Percentiles rank a stretch among this genome's conserved stretches.
phyloP scores from a whole-genome alignment of 2,113 vertebrate species.

The Notechis scutatus region DNA sequence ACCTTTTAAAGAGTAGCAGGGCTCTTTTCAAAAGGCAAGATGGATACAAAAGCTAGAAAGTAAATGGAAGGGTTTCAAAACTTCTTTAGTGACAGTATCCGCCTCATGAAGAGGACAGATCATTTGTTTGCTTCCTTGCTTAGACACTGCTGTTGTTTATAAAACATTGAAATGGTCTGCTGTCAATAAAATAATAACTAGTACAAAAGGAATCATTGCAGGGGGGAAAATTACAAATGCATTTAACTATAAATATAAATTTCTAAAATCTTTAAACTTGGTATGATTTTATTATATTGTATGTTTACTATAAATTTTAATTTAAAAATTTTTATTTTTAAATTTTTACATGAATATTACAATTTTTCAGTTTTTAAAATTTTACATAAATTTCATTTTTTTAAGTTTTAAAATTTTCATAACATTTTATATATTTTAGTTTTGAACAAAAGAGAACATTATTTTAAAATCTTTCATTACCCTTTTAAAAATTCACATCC shows the following conservation, averaged over 20 bases:
- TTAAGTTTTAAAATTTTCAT: too few species aligned
- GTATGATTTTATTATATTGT: too few species aligned
- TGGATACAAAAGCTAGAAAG: not conserved
- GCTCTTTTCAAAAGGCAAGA: constrained; percentile 23
- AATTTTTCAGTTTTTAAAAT: too few species aligned
- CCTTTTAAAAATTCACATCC: too few species aligned
- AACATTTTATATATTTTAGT: too few species aligned
- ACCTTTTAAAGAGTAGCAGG: constrained; percentile 12
- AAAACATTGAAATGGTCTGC: not conserved
- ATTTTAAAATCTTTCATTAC: too few species aligned
- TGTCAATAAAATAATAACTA: not conserved
- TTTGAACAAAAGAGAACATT: too few species aligned
- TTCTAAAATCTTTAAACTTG: too few species aligned
- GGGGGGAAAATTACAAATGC: not conserved
- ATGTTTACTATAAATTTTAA: too few species aligned
- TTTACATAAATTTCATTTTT: too few species aligned
- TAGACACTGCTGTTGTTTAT: not conserved
- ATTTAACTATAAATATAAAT: not conserved
- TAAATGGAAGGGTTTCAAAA: constrained; percentile 11
- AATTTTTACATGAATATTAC: too few species aligned
- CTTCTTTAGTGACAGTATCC: not conserved
- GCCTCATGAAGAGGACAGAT: not conserved
- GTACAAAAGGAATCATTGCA: not conserved
- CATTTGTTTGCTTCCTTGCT: not conserved
- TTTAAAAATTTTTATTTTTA: too few species aligned